Conservation (phyloP, 2,888 invertebrate species). For the Zaprionus lineosus region DNA sequence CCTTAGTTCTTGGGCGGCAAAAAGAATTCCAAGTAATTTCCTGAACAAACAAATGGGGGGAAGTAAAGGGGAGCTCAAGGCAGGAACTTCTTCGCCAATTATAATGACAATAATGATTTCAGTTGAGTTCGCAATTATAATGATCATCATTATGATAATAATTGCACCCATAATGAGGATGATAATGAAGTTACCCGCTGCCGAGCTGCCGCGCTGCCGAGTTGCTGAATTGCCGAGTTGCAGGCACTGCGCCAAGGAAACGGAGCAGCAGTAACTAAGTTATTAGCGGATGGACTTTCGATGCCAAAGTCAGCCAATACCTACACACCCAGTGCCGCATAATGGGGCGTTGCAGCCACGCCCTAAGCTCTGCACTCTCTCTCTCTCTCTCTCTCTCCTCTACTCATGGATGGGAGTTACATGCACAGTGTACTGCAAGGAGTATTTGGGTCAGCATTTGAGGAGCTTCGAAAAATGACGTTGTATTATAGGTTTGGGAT, state of each 20-base stretch:
- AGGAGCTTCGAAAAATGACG: slow-evolving; percentile 39
- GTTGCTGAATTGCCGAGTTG: too few relatives aligned
- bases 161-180: slow-evolving; percentile 20
- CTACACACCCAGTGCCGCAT: slow-evolving; percentile 8
- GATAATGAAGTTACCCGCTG: slow-evolving; percentile 9
- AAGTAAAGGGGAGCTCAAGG: slow-evolving; percentile 12
- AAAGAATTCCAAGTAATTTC: slow-evolving; percentile 49
- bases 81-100: slow-evolving; percentile 52
- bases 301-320: slow-evolving; percentile 26
- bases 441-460: slow-evolving; percentile 46
- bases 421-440: slow-evolving; percentile 7
- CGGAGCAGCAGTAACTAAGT: slow-evolving; percentile 56
- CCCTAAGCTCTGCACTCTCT: slow-evolving; percentile 8
- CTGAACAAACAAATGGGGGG: slow-evolving; percentile 51
- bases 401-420: slow-evolving; percentile 4
- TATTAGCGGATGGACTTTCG: slow-evolving; percentile 60
- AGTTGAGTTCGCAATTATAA: slow-evolving; percentile 32
- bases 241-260: slow-evolving; percentile 53
- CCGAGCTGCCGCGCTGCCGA: too few relatives aligned
- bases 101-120: slow-evolving; percentile 44
- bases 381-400: background rate
- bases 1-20: slow-evolving; percentile 30
- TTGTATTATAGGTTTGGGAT: slow-evolving; percentile 21
- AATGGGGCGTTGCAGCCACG: slow-evolving; percentile 13
- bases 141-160: slow-evolving; percentile 29